Evolutionary conservation across 1,140 invertebrate species (phyloP).

Genomic region (Hylaeus anthracinus): DNA sequence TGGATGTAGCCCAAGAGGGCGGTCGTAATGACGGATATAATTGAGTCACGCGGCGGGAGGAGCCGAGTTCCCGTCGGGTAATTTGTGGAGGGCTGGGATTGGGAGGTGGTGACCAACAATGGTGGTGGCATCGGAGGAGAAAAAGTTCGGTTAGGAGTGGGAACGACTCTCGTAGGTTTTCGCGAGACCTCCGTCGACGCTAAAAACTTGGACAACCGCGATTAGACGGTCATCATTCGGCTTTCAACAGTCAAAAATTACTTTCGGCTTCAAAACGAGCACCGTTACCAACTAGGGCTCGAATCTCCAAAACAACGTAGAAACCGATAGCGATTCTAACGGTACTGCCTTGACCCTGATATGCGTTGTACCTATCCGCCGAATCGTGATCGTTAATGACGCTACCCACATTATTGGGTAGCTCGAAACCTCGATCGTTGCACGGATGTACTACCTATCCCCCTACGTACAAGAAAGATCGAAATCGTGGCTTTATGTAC

Average conservation of each 20-base stretch:
- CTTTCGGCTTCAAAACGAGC: not conserved
- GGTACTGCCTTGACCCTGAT: conserved; percentile 16
- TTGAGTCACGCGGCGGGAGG: conserved; percentile 14
- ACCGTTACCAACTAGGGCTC: conserved; percentile 53
- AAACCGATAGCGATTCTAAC: conserved; percentile 54
- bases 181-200: not conserved
- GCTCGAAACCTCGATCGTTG: not conserved
- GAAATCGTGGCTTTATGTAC: too few species aligned
- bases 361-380: not conserved
- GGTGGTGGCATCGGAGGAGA: not conserved
- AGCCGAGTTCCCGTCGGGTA: conserved; percentile 12
- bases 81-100: not conserved
- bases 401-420: not conserved
- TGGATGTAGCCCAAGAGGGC: not conserved
- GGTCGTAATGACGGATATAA: conserved; percentile 18
- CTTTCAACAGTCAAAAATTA: not conserved
- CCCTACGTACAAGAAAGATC: too few species aligned
- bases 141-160: not conserved
- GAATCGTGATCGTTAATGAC: not conserved
- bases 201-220: not conserved
- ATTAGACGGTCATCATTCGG: not conserved
- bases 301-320: conserved; percentile 23
- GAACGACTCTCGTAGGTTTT: not conserved
- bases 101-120: not conserved
- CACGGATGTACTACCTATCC: too few species aligned